A percentile compares a stretch with the other conserved stretches of the same genome.
These are phyloP conservation scores for Dolichoris vasculosae DNA, from an alignment of 1,140 invertebrate species.

Conservation along the genomic window DNA sequence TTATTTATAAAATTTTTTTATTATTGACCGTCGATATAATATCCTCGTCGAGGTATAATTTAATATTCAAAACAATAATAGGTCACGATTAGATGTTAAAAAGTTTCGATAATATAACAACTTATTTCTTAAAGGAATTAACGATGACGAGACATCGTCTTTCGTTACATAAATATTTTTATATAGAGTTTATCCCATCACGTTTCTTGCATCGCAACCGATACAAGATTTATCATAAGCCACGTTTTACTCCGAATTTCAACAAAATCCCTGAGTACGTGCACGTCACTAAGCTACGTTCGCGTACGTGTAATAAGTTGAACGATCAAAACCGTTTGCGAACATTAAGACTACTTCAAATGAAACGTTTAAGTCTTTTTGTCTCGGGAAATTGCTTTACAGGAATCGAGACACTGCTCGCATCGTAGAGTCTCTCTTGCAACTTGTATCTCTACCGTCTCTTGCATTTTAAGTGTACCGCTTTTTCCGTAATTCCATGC, in stretches of 20 bases:
- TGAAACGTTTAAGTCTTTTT: slow-evolving; percentile 13
- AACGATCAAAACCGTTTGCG: background rate
- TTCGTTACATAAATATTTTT: background rate
- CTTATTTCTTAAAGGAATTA: background rate
- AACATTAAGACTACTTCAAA: slow-evolving; percentile 21
- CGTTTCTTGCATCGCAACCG: background rate
- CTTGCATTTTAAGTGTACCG: slow-evolving; percentile 36
- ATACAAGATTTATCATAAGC: slow-evolving; percentile 2
- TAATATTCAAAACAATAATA: background rate
- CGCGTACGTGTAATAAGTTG: background rate
- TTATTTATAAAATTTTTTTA: no score
- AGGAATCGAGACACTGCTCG: background rate
- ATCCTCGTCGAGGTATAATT: no score
- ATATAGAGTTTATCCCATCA: background rate
- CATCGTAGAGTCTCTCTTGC: background rate
- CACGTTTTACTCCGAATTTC: background rate
- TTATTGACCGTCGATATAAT: no score
- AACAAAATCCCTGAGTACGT: background rate
- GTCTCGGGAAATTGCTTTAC: slow-evolving; percentile 14
- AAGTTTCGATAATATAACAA: background rate
- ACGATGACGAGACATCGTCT: background rate
- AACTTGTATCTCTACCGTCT: slow-evolving; percentile 7
- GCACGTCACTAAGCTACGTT: no score
- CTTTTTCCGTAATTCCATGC: slow-evolving; percentile 30
- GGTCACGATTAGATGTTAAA: background rate